Evolutionary conservation across 2,888 invertebrate genomes (phyloP), one percentile per base, ranked within the genome.

Genomic region (Nemotelus pantherinus): DNA sequence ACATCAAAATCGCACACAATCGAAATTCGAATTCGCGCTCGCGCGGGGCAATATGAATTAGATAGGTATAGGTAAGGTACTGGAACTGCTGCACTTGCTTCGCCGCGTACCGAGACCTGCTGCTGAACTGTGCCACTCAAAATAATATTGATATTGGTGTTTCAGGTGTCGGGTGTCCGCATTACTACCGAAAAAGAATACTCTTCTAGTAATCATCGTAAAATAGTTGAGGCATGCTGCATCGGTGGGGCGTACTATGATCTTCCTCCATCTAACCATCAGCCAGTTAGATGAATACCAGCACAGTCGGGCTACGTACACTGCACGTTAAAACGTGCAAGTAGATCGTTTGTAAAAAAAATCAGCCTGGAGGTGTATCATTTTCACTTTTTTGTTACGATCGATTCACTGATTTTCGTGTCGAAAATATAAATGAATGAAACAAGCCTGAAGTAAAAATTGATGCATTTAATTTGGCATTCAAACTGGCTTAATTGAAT

Each of bases 141-240:
- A 70, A 70, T 10, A 43, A 43, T 70, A 65, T 63, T 43, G n/a
- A 65, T 65, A 55, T 70, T 63, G 63, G 63, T 9, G 55, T 55
- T 55, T 50, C 43, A 53, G 70, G 55, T 55, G 70, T 55, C 53
- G 55, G 10, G 39, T 70, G 41, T 41, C 53, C n/a, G 57, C 25
- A 50, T 43, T 70, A 55, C 74, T 63, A 48, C 48, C 63, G 63
- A 74, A 74, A 74, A 72, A 70, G 70, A 72, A 74, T 60, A 74
- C 60, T 60, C 60, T 74, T 57, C 39, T 74, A 72, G 58, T 58
- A 74, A 60, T 74, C 47, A 48, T 74, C 48, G 50, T 63, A 74
- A 74, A 74, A 74, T 63, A 63, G 74, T 60, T 74, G 60, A 63
- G 63, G 74, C 60, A 63, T 60, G 9, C 41, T 55, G 55, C 57